Percentiles rank a stretch among this genome's conserved stretches.
phyloP scores from a whole-genome alignment of 2,888 invertebrate genomes.

The Tiliacea citrago region DNA sequence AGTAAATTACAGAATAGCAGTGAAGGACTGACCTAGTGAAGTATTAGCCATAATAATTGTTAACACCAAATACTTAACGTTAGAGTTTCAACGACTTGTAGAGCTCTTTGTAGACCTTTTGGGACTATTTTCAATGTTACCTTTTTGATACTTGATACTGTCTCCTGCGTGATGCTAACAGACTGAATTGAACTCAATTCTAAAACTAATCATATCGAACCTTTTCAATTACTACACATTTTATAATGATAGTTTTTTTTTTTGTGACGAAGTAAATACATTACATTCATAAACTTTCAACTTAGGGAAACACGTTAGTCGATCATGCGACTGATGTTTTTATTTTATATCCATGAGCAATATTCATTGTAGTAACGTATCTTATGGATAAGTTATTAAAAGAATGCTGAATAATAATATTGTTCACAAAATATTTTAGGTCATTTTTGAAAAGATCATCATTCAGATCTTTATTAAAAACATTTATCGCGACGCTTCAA shows the following conservation, averaged over 20 bases:
- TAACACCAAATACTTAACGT: conserved; percentile 76
- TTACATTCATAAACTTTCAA: conserved; percentile 19
- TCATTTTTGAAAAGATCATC: neutral
- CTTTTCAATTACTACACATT: conserved; percentile 43
- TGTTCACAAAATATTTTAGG: conserved; percentile 4
- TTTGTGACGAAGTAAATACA: conserved; percentile 15
- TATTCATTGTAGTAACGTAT: conserved; percentile 14
- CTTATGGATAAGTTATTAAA: neutral
- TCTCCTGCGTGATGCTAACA: conserved; percentile 62
- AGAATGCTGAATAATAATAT: conserved; percentile 4
- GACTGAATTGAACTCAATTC: conserved; percentile 79
- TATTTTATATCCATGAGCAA: conserved; percentile 10
- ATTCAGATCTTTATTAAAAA: conserved; percentile 10
- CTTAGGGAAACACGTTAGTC: neutral
- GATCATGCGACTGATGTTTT: conserved; percentile 16
- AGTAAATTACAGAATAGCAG: conserved; percentile 46
- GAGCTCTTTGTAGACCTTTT: conserved; percentile 71
- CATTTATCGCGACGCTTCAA: conserved; percentile 26
- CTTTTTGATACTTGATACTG: conserved; percentile 54
- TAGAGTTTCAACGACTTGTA: conserved; percentile 66
- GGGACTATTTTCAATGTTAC: conserved; percentile 75
- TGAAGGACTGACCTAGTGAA: conserved; percentile 65
- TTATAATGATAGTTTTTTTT: conserved; percentile 28
- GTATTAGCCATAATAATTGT: conserved; percentile 72
- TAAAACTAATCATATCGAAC: conserved; percentile 75